A percentile compares a stretch with the other conserved stretches of the same genome.
phyloP scores from a whole-genome alignment of 1,140 invertebrate genomes.

The Drosophila kurseongensis region DNA sequence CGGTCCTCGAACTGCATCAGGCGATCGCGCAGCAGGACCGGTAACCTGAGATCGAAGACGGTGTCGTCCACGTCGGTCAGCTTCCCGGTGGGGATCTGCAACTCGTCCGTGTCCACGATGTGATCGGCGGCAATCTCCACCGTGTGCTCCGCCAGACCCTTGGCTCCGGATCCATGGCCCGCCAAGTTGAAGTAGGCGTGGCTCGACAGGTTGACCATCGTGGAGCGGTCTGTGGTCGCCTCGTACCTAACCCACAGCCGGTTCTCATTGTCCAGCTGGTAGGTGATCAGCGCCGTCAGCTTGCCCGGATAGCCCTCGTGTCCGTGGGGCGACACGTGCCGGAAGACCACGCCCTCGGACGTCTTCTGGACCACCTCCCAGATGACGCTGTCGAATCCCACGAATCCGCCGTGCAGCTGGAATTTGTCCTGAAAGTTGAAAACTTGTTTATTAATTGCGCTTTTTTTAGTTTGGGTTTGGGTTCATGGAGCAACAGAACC shows the following conservation, averaged over 20 bases:
- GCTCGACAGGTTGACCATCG: conserved; percentile 95
- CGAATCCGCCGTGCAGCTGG: conserved; percentile 93
- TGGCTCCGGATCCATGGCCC: conserved; percentile 88
- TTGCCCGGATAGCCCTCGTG: conserved; percentile 95
- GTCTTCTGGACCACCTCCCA: conserved; percentile 86
- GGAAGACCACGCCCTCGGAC: conserved; percentile 87
- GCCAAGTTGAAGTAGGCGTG: conserved; percentile 97
- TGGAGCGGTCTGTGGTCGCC: conserved; percentile 90
- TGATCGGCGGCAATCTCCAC: conserved; percentile 90
- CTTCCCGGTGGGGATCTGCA: conserved; percentile 92
- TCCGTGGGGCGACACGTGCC: conserved; percentile 90
- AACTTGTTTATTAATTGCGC: not conserved
- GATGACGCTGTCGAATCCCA: conserved; percentile 94
- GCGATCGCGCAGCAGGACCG: conserved; percentile 85
- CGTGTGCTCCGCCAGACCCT: conserved; percentile 90
- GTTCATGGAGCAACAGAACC: too few species aligned
- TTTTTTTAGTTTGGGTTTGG: too few species aligned
- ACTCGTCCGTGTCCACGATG: conserved; percentile 90
- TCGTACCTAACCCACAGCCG: conserved; percentile 90
- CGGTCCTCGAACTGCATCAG: conserved; percentile 79
- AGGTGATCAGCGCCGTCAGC: conserved; percentile 88
- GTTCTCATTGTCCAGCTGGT: conserved; percentile 90
- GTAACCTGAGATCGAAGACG: conserved; percentile 89
- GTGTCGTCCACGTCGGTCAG: conserved; percentile 88
- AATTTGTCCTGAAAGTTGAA: conserved; percentile 88